A percentile compares a stretch with the other conserved stretches of the same genome.
phyloP scores from a whole-genome alignment of 2,113 vertebrate genomes.

The Bubo scandiacus region DNA sequence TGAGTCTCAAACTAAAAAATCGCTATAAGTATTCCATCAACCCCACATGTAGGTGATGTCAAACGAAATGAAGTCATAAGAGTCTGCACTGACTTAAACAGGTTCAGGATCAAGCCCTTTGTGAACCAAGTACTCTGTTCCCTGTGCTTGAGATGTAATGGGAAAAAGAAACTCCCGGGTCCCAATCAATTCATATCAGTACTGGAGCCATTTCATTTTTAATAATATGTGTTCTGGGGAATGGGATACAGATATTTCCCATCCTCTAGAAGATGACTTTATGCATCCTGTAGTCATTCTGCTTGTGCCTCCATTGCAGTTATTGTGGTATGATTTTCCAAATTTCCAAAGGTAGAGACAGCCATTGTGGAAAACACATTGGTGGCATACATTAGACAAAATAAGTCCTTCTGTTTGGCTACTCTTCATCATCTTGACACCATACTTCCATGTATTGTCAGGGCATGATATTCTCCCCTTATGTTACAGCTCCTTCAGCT shows the following conservation, averaged over 20 bases:
- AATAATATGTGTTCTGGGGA: neutral
- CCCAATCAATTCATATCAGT: neutral
- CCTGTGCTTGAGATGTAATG: neutral
- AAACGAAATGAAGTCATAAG: neutral
- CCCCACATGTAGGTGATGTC: neutral
- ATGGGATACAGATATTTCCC: neutral
- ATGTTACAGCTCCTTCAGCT: neutral
- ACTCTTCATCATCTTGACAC: neutral
- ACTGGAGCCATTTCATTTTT: neutral
- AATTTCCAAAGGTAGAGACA: neutral
- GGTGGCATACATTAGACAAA: neutral
- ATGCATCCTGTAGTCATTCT: neutral
- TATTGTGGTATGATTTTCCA: neutral
- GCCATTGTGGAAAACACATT: accelerated
- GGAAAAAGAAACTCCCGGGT: neutral
- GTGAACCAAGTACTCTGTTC: neutral
- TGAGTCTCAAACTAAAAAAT: neutral
- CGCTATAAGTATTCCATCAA: neutral
- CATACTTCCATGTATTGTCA: neutral
- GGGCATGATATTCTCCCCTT: neutral
- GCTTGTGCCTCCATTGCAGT: neutral
- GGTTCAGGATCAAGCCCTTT: neutral
- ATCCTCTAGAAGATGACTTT: neutral
- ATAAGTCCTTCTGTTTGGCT: neutral
- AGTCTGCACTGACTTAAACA: neutral